Evolutionary conservation across 92 coral and sea anemone species (phyloP).

Genomic region (Phenganax subtilis): DNA sequence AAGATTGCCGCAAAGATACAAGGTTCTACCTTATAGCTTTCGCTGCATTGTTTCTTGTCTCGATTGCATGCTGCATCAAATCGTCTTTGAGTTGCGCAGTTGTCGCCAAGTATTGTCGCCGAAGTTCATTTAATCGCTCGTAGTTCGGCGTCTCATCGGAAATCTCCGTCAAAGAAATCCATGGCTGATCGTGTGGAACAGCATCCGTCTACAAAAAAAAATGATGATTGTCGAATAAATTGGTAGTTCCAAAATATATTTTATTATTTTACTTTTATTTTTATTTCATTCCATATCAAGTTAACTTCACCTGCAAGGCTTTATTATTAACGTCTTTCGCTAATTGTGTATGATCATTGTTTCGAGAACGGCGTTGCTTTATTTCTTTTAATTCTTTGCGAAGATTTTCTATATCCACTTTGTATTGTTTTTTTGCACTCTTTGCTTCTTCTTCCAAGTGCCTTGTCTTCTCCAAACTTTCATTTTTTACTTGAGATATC

Average conservation of each 20-base stretch:
- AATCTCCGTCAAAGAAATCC: conserved; percentile 28
- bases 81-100: conserved; percentile 95
- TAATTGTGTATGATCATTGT: neutral
- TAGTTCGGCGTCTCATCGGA: conserved; percentile 49
- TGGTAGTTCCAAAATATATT: too few species aligned
- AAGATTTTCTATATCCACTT: conserved; percentile 19
- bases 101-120: conserved; percentile 83
- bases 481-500: conserved; percentile 14
- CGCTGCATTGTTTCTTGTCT: conserved; percentile 83
- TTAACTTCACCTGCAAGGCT: neutral
- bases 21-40: conserved; percentile 75
- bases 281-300: neutral
- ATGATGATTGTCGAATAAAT: neutral
- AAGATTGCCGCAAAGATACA: neutral
- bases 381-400: neutral
- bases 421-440: conserved; percentile 19
- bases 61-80: conserved; percentile 77
- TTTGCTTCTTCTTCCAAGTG: conserved; percentile 3
- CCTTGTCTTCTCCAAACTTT: neutral
- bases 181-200: neutral
- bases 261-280: too few species aligned
- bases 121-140: conserved; percentile 69
- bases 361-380: neutral
- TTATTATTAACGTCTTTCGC: neutral
- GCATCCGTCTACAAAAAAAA: conserved; percentile 20